Conservation (phyloP, 2,888 invertebrate genomes). For the Pollenia labialis region DNA sequence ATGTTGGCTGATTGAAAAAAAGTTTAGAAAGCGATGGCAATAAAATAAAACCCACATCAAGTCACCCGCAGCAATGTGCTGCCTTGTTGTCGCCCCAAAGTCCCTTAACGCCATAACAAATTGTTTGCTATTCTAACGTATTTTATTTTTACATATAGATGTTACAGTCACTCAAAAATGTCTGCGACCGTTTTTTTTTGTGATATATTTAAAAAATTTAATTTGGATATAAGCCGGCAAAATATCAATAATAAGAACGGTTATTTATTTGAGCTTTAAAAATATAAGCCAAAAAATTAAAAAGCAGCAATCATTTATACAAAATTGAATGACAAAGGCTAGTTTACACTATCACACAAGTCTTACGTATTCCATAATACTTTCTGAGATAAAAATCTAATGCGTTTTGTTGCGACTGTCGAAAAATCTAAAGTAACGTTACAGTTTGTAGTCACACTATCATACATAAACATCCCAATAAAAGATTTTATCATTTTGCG, state of each 20-base stretch:
- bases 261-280: too few species aligned
- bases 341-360: too few species aligned
- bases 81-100: constrained; percentile 57
- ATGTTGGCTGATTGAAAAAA: neutral
- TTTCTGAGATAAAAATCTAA: too few species aligned
- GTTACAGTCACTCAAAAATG: constrained; percentile 3
- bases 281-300: too few species aligned
- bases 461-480: too few species aligned
- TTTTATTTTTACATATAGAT: neutral
- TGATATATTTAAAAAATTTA: neutral
- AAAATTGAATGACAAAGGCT: too few species aligned
- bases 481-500: too few species aligned
- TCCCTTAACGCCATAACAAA: constrained; percentile 50
- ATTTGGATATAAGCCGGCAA: neutral
- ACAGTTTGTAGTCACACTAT: too few species aligned
- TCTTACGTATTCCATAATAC: too few species aligned
- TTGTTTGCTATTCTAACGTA: constrained; percentile 23
- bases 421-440: too few species aligned
- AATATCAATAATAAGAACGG: neutral
- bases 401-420: too few species aligned
- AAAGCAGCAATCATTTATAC: too few species aligned
- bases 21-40: neutral
- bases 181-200: neutral
- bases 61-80: constrained; percentile 59
- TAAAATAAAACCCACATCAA: constrained; percentile 43